Evolutionary conservation across 2,113 vertebrate genomes (phyloP).

Genomic region (Phoenicopterus ruber): DNA sequence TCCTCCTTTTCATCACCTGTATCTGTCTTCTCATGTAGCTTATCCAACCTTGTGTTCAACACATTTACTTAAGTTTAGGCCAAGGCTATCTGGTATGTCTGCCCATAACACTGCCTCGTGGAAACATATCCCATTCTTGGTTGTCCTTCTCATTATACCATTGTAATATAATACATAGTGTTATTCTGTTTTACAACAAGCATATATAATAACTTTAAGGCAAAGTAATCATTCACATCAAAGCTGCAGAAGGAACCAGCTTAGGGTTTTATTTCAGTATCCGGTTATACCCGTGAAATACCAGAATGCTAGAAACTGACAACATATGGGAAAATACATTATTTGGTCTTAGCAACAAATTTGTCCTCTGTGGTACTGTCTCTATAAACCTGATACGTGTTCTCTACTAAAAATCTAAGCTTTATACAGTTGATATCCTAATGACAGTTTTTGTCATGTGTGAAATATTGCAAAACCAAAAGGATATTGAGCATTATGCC

Average conservation of each 20-base stretch:
- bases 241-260: not conserved
- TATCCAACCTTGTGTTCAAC: not conserved
- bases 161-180: not conserved
- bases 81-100: not conserved
- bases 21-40: not conserved
- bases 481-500: not conserved
- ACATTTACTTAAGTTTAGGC: not conserved
- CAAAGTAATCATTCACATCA: not conserved
- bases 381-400: accelerated
- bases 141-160: not conserved
- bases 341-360: not conserved
- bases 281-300: not conserved
- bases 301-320: not conserved
- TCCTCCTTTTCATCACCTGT: not conserved
- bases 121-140: not conserved
- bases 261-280: not conserved
- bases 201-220: not conserved
- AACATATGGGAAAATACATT: not conserved
- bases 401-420: not conserved
- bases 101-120: not conserved
- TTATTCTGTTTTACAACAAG: not conserved
- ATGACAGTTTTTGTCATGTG: not conserved
- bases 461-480: not conserved
- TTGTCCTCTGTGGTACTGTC: not conserved
- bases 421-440: not conserved